These are phyloP conservation scores for Clarias batrachus DNA, from an alignment of 2,113 vertebrate genomes.

Conservation along the genomic window DNA sequence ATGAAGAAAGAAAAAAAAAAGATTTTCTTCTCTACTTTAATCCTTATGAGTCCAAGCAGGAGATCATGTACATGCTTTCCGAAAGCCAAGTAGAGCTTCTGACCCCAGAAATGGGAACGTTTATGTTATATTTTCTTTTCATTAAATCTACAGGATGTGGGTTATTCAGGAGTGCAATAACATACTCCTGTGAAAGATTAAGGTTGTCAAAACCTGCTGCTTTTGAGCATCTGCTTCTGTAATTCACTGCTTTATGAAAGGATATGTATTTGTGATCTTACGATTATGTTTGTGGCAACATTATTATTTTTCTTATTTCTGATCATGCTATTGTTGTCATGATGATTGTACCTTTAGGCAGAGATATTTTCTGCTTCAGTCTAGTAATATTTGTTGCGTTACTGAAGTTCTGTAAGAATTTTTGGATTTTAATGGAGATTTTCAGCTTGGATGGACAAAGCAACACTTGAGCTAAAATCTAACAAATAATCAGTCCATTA, in stretches of 20 bases:
- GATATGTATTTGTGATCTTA: constrained; percentile 3
- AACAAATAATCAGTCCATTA: constrained; percentile 56
- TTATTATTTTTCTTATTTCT: not conserved
- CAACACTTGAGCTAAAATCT: constrained; percentile 33
- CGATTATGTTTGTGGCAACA: not conserved
- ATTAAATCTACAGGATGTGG: constrained; percentile 21
- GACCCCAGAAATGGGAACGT: not conserved
- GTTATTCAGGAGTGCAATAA: constrained; percentile 28
- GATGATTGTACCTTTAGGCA: constrained; percentile 22
- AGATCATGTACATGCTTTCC: not conserved
- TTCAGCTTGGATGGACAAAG: constrained; percentile 44
- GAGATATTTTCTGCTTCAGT: not conserved
- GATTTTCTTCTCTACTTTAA: not conserved
- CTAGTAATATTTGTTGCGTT: constrained; percentile 19
- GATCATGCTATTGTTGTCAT: not conserved
- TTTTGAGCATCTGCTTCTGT: not conserved
- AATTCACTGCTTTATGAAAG: not conserved
- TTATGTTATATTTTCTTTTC: not conserved
- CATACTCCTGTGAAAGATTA: constrained; percentile 19
- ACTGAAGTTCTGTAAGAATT: constrained; percentile 34
- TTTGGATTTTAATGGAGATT: constrained; percentile 24
- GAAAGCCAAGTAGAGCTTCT: constrained; percentile 12
- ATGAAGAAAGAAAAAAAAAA: not conserved
- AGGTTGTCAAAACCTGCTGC: not conserved
- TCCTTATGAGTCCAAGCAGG: not conserved